Evolutionary conservation across 1,140 invertebrate genomes (phyloP), one percentile per base, ranked within the genome.

Genomic region (Drosophila bocqueti): DNA sequence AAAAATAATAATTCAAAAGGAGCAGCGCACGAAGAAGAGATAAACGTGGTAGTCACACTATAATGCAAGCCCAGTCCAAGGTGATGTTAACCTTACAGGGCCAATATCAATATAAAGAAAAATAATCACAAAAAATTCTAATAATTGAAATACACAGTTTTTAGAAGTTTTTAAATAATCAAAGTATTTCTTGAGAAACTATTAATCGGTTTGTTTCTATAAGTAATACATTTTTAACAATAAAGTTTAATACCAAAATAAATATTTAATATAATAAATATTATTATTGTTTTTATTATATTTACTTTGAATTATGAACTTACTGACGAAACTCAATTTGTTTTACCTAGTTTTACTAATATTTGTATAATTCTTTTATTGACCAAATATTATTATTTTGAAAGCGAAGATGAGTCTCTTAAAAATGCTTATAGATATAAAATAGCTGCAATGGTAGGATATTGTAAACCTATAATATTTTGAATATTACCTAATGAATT

Each of bases 1-100:
- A 68, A 78, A 89, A 83, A 89, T 81, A 81, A 89, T 77, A 73
- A 81, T 63, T 54, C 76, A 43, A 42, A 65, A 52, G 66, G 29
- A 24, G 54, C 18, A 9, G 15, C 18, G 15, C 40, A 50, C 47
- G 29, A 31, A 36, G 40, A 15, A 38, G 4, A 24, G 18, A 63
- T 38, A 24, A 42, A 18, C 16, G 21, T 55, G 31, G 11, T 15
- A 55, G 21, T 55, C 34, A 24, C 34, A 55, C 34, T 38, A 38
- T 24, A 55, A 38, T 38, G 52, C 34, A 24, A 38, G 52, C 4
- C 21, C 15, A 24, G 52, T 55, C 8, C 34, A 55, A 38, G 52
- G 18, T 55, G 21, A 16, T 10, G 4, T 55, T 55, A 55, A 55
- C 52, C 52, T 10, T 38, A 55, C 0, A 55, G 13, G 16, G 13